Evolutionary conservation across 2,797 vertebrate genomes (phyloP), one percentile per base, ranked within the genome.

Genomic region (Coreius guichenoti): DNA sequence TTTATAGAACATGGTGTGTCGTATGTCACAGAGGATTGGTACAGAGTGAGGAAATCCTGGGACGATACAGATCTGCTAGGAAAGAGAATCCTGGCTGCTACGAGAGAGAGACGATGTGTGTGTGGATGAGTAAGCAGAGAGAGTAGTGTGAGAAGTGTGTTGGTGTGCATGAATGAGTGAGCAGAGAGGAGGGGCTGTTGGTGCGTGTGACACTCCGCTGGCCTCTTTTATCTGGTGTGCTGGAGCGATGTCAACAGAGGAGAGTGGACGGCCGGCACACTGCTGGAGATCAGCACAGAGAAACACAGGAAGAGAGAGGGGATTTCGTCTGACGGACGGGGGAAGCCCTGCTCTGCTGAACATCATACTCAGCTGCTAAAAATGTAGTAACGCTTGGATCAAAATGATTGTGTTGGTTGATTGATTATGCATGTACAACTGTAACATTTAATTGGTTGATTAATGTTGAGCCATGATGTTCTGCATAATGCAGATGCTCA

Each of bases 281-380:
- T 61, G 83, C 87, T 47, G 80, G 73, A 81, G 77, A 65, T 51
- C 67, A 79, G 54, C 23, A 26, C 45, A 65, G 65, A 56, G 89
- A 94, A 29, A 90, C 95, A 94, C 76, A 92, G 95, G 86, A 90
- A 95, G 89, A 95, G 95, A 33, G 95, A 96, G 92, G 95, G 94
- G 39, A 92, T 95, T 90, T 93, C 93, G n/a, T 95, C 95, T 91
- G 94, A 95, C 85, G 93, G 94, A 95, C 85, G 92, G 82, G 19
- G 65, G 94, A 21, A 95, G 90, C 96, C 96, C 93, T 26, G 58
- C 70, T 72, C 33, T 63, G 39, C 45, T 67, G 29, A 31, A 56
- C 4, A 54, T 43, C 29, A 54, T 23, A 33, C 6, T 12, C 26
- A 49, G 47, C 23, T 49, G 45, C 3, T 11, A 3, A 49, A 49